A percentile compares a stretch with the other conserved stretches of the same genome.
Evolutionary conservation across 2,888 invertebrate genomes (phyloP).

Genomic region (Antheraea yamamai): DNA sequence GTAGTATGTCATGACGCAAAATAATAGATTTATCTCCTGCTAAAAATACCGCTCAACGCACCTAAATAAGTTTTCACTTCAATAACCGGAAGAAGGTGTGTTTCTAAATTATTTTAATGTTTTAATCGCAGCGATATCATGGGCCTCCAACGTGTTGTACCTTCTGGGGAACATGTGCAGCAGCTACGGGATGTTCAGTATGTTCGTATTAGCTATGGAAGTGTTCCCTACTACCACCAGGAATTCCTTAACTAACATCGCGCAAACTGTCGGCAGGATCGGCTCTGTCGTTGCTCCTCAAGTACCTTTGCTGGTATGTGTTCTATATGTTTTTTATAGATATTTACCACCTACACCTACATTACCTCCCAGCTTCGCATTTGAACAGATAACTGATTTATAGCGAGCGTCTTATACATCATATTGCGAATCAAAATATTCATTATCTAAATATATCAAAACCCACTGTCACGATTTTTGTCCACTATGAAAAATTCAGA

Average conservation of each 20-base stretch:
- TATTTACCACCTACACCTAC: background rate
- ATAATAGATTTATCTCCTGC: no score
- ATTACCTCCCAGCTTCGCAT: background rate
- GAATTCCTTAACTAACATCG: slow-evolving; percentile 84
- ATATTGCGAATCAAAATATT: background rate
- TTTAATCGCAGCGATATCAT: slow-evolving; percentile 56
- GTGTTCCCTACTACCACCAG: slow-evolving; percentile 86
- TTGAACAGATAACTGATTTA: background rate
- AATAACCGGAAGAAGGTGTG: background rate
- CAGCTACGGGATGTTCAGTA: slow-evolving; percentile 84
- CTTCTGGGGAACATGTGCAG: slow-evolving; percentile 85
- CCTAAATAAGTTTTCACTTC: no score
- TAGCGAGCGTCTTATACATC: background rate
- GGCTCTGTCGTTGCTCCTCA: slow-evolving; percentile 86
- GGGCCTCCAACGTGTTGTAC: slow-evolving; percentile 77
- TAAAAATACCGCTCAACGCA: no score
- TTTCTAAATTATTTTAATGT: background rate
- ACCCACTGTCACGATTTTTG: no score
- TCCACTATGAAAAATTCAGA: no score
- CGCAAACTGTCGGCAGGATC: slow-evolving; percentile 84
- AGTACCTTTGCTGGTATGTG: slow-evolving; percentile 82
- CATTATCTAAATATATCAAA: background rate
- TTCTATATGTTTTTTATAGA: slow-evolving; percentile 25
- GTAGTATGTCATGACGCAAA: background rate
- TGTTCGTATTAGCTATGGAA: slow-evolving; percentile 86